A percentile compares a stretch with the other conserved stretches of the same genome.
Evolutionary conservation across 2,113 vertebrate species (phyloP).

Genomic region (rat (Rattus norvegicus)): GRCr8 NC_086031.1:9290001-9290500

Average conservation of each 20-base stretch:
- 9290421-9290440: background rate
- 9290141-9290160: background rate
- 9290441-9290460: slow-evolving; percentile 18
- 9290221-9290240: no score
- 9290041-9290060: background rate
- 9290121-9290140: background rate
- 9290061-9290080: background rate
- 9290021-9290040: accelerated
- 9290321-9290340: background rate
- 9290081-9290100: background rate
- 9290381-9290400: background rate
- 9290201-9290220: background rate
- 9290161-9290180: accelerated
- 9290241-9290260: background rate
- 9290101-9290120: background rate
- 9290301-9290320: background rate
- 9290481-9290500: background rate
- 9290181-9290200: background rate
- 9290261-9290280: background rate
- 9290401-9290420: slow-evolving; percentile 36
- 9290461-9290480: slow-evolving; percentile 24
- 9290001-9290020: background rate
- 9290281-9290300: background rate
- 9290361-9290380: background rate
- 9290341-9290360: background rate